Base-by-base conservation (phyloP, 2,797 vertebrate genomes). In the Ambastaia sidthimunki region DNA sequence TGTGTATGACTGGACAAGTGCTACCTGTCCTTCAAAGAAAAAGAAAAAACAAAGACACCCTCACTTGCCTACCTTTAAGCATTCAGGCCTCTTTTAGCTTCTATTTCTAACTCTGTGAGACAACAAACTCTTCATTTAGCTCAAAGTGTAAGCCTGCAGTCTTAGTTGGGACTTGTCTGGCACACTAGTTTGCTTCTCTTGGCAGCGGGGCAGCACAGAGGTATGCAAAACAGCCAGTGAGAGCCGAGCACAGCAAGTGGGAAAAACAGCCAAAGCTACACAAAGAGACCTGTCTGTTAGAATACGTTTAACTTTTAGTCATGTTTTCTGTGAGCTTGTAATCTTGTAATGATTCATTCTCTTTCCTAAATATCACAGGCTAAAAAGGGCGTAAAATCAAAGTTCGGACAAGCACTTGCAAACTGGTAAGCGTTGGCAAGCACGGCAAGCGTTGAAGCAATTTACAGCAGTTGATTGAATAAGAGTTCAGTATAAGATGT, bases 141-240 rank as follows among this genome's bases (percentile, higher is more conserved):
- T 19, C 44, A 34, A 23, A 48, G 12, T 67, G 16, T 83, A 69
- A 47, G 74, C 47, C 77, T 80, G 41, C 59, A 79, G 81, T 82
- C 84, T 86, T 80, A 77, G 85, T 85, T 81, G 77, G 82, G 86
- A 80, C 85, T 86, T 85, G 86, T 87, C 84, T 85, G 70, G 73
- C 77, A 54, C 81, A 71, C 60, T 60, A 76, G 75, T 86, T 79
- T 88, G 83, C 85, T 85, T 79, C 80, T 86, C 73, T 84, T 87
- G 85, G 86, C 85, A 84, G 76, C 60, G 28, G 44, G 41, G 55
- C 74, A 59, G 81, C 62, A 60, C 62, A 70, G 65, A 81, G 73
- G 81, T 85, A 85, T 88, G 85, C 84, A 85, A 81, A 88, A 83
- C 81, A 86, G 82, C 78, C 75, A n/a, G 60, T 44, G 74, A 86